Evolutionary conservation across 1,140 invertebrate genomes (phyloP).

Genomic region (Spodoptera frugiperda): DNA sequence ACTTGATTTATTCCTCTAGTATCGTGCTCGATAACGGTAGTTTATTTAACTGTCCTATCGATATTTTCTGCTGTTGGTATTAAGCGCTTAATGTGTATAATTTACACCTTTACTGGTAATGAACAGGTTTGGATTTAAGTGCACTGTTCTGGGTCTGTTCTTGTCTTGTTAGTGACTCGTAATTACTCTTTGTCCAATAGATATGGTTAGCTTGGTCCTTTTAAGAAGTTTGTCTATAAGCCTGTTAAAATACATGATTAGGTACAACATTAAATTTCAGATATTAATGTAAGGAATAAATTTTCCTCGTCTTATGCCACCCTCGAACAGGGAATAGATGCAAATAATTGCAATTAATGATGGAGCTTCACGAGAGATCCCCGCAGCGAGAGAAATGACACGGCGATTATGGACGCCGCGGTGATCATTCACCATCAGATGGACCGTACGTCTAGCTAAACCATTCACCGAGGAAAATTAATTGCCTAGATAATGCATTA

Average conservation of each 20-base stretch:
- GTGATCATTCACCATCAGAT: conserved; percentile 32
- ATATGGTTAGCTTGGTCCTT: background rate
- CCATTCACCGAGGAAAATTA: conserved; percentile 34
- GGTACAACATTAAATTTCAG: too few species aligned
- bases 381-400: conserved; percentile 31
- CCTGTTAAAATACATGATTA: too few species aligned
- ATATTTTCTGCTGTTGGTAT: conserved; percentile 21
- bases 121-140: background rate
- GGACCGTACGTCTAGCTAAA: conserved; percentile 19
- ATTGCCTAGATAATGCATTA: conserved; percentile 35
- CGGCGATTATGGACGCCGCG: conserved; percentile 10
- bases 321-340: background rate
- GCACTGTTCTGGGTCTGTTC: too few species aligned
- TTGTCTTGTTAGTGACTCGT: background rate
- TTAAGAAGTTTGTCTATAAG: background rate
- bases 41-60: conserved; percentile 38
- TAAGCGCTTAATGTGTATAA: conserved; percentile 18
- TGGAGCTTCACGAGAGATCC: background rate
- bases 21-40: conserved; percentile 12
- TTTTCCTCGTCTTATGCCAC: background rate
- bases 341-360: conserved; percentile 9
- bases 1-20: conserved; percentile 35
- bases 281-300: background rate
- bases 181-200: background rate
- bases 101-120: conserved; percentile 18